These are phyloP conservation scores for Synanceia verrucosa DNA, from an alignment of 2,797 vertebrate species.

Conservation along the genomic window DNA sequence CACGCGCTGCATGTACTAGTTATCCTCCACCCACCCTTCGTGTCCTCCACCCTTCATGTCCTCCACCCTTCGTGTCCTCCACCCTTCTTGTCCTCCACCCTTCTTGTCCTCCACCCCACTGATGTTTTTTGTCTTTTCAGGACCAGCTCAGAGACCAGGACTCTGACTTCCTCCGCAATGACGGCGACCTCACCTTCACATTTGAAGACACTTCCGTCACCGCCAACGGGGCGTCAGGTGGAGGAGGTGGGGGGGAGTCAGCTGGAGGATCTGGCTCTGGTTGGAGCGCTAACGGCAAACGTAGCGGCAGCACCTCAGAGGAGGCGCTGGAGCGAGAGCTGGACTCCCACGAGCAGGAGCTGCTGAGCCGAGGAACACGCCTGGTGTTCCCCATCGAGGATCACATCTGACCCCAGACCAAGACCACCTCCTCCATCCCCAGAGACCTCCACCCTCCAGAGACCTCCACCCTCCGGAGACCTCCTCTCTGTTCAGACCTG, in stretches of 20 bases:
- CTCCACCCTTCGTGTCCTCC: neutral
- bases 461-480: neutral
- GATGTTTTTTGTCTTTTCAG: conserved; percentile 74
- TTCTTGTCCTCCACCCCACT: conserved; percentile 44
- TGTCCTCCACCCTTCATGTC: no score
- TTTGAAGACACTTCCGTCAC: conserved; percentile 94
- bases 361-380: conserved; percentile 91
- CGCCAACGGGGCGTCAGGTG: conserved; percentile 90
- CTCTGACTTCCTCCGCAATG: conserved; percentile 91
- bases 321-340: conserved; percentile 92
- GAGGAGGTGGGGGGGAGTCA: conserved; percentile 72
- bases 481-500: no score
- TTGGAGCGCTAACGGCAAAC: conserved; percentile 76
- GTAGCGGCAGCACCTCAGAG: conserved; percentile 88
- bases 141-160: conserved; percentile 92
- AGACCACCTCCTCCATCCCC: neutral
- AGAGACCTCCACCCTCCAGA: neutral
- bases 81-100: neutral
- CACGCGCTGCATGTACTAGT: no score
- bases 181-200: conserved; percentile 92
- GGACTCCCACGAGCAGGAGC: conserved; percentile 90
- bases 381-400: conserved; percentile 96
- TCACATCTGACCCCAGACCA: conserved; percentile 87
- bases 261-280: conserved; percentile 33
- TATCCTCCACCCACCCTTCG: no score